Base-by-base conservation (phyloP, 2,797 vertebrate genomes). In the Gymnopithys bicolor region DNA sequence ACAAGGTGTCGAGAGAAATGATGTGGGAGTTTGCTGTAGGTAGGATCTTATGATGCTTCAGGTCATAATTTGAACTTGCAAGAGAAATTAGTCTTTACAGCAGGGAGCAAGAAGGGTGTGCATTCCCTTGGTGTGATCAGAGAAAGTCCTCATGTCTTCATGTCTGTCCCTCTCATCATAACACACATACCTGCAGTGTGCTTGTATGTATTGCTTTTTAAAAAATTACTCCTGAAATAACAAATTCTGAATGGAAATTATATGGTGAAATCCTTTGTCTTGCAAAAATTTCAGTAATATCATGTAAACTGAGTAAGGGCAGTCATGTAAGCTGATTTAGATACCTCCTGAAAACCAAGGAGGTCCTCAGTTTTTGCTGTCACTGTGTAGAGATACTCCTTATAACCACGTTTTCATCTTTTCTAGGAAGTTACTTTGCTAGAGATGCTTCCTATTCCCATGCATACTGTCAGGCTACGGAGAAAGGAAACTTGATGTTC, bases 361-460 rank as follows among this genome's bases (percentile, higher is more conserved):
- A 19, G 23, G 23, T 46, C 59, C 28, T 84, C 23, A n/a, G 32
- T n/a, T 90, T 73, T 76, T 1, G 1, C 56, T 32, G n/a, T 69
- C 39, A 5, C 35, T 84, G 32, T 48, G 9, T 25, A 19, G 23
- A 2, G 23, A 2, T 45, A 17, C 6, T 46, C 41, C 52, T 77
- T 53, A 66, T 32, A 48, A 63, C 19, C n/a, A 1, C 2, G 1
- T 80, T 73, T 88, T 59, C 10, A 0, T 89, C 7, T 75, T 95
- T 96, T 87, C 84, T 71, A 98, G 98, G 98, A 75, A 97, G 77
- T 62, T 98, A 98, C 96, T 98, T 98, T 71, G 89, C 97, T 30
- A 97, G 93, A 95, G 97, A 98, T 51, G 98, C 98, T 63, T 41
- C 66, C 39, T 94, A 81, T 86, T 96, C 97, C 19, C 97, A 98